phyloP scores from a whole-genome alignment of 2,113 vertebrate species.

The Acrocephalus kingi region DNA sequence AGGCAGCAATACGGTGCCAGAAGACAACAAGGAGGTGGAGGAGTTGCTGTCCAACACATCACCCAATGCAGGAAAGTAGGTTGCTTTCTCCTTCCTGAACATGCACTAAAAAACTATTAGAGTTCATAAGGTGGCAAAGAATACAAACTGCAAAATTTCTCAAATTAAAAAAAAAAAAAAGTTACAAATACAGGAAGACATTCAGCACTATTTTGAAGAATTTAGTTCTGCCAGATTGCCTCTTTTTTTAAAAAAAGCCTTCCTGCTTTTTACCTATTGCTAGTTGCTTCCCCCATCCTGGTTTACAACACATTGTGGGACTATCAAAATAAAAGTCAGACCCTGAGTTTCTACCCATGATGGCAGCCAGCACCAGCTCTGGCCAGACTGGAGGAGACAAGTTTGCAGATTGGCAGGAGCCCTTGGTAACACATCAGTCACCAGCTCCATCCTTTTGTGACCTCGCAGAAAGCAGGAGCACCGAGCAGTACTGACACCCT shows the following conservation, averaged over 20 bases:
- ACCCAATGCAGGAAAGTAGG: background rate
- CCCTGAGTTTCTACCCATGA: background rate
- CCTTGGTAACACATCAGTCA: background rate
- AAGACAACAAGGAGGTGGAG: background rate
- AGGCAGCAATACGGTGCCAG: background rate
- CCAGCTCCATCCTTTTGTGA: background rate
- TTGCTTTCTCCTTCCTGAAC: background rate
- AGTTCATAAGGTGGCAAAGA: background rate
- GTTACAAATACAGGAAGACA: background rate
- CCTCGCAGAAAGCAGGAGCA: accelerated
- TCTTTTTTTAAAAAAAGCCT: background rate
- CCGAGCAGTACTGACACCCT: background rate
- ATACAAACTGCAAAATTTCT: background rate
- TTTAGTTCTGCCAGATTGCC: background rate
- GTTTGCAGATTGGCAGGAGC: background rate
- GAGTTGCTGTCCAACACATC: background rate
- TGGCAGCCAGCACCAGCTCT: background rate
- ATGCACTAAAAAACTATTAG: background rate
- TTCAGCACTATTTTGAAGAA: background rate
- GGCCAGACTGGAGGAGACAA: background rate
- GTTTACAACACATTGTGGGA: background rate
- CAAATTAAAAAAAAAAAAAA: background rate
- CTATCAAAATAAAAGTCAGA: background rate
- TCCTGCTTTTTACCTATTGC: background rate
- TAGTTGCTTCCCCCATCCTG: background rate